Conservation (phyloP, 2,113 vertebrate genomes). For the Pollimyrus isidori region DNA sequence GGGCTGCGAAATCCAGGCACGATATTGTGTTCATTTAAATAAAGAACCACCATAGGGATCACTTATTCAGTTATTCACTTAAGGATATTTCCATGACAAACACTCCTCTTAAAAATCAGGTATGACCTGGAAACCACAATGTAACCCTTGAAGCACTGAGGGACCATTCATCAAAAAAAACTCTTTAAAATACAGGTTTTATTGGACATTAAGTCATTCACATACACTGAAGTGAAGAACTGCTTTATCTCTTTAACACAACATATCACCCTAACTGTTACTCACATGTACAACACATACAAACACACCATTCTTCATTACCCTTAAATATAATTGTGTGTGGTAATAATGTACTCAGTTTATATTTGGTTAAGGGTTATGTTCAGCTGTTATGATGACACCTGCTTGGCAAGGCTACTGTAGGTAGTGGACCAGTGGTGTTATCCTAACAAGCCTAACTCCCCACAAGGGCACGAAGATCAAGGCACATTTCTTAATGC, state of each 20-base stretch:
- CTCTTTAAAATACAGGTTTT: background rate
- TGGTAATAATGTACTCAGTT: background rate
- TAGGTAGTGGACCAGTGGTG: slow-evolving; percentile 7
- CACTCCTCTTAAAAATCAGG: background rate
- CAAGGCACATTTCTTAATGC: background rate
- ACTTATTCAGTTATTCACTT: background rate
- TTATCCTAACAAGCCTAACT: background rate
- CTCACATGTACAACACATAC: background rate
- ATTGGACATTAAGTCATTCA: background rate
- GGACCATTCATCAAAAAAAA: background rate
- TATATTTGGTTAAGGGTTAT: background rate
- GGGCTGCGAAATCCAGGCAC: background rate
- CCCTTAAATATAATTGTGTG: background rate
- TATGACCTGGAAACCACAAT: background rate
- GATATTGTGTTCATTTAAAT: background rate
- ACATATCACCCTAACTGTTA: background rate
- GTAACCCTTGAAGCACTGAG: background rate
- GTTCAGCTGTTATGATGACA: background rate
- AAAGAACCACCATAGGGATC: background rate
- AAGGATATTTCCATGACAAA: background rate
- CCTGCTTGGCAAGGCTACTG: background rate
- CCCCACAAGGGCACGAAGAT: too few species aligned
- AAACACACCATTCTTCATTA: background rate
- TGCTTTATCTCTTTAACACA: background rate
- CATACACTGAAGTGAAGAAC: background rate